phyloP scores from a whole-genome alignment of 2,888 invertebrate genomes.

The Idaea straminata region DNA sequence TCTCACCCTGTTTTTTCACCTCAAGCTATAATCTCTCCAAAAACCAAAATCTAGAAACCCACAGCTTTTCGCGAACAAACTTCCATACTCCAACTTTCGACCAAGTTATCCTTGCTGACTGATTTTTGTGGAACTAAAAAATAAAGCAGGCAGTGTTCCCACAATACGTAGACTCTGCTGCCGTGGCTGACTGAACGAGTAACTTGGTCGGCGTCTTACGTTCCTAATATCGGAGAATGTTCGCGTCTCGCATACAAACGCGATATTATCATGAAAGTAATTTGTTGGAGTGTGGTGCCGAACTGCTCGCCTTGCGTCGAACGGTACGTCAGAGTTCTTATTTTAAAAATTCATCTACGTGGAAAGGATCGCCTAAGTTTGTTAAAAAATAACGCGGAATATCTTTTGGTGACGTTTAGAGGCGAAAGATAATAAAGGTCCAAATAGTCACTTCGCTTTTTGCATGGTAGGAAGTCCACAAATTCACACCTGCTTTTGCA shows the following conservation, averaged over 20 bases:
- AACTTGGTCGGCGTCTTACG: slow-evolving; percentile 31
- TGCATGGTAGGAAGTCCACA: too few relatives aligned
- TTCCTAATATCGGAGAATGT: slow-evolving; percentile 49
- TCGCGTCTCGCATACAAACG: slow-evolving; percentile 58
- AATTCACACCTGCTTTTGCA: too few relatives aligned
- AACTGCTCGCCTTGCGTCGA: background rate
- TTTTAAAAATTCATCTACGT: slow-evolving; percentile 20
- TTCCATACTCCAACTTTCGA: background rate
- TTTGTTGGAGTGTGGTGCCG: slow-evolving; percentile 40
- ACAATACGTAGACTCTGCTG: background rate
- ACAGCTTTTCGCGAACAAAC: background rate
- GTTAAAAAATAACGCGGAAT: background rate
- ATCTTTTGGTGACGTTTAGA: too few relatives aligned
- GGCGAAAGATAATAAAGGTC: too few relatives aligned
- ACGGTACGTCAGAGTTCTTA: slow-evolving; percentile 22
- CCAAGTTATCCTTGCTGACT: background rate
- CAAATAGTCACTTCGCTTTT: too few relatives aligned
- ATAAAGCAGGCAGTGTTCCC: background rate
- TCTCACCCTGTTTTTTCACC: background rate
- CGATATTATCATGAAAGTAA: slow-evolving; percentile 48
- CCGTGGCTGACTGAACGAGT: slow-evolving; percentile 3
- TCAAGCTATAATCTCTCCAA: background rate
- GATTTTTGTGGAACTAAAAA: background rate
- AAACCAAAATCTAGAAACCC: background rate
- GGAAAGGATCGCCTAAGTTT: background rate